Base-by-base conservation (phyloP, 2,113 vertebrate species). In the Mus pahari region DNA sequence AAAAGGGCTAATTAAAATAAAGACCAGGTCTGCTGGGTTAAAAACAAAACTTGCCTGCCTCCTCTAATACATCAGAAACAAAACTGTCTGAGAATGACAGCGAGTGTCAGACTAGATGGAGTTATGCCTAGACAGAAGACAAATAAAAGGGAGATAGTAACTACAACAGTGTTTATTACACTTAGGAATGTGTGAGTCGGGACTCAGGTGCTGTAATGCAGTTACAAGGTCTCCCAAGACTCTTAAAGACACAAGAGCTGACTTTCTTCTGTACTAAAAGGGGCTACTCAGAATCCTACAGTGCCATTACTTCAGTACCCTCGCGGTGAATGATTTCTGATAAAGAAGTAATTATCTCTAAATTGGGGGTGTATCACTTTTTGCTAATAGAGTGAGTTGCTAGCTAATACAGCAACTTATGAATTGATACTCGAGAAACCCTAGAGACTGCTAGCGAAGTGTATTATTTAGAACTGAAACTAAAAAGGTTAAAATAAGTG, bases 31-130 rank as follows among this genome's bases (percentile, higher is more conserved):
- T 83, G 2, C 55, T 87, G 13, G 9, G 64, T 83, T 96, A 19
- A 77, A 94, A 86, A 74, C 28, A 96, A 86, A 91, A 89, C 60
- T 60, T n/a, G 42, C 55, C 93, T 88, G 62, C 33, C 78, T 91
- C 94, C 24, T 45, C 28, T 45, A 24, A 66, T 5, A 6, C 60
- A 93, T 20, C 62, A 84, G 50, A 92, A 33, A 92, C 13, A 75
- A 94, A 73, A 36, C 33, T 64, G 24, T 31, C 71, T 96, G 24
- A 89, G 91, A 92, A 68, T 58, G 70, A 87, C 20, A 87, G 48
- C 1, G 0, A 78, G 70, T 24, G 5, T 92, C 55, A 13, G 20
- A 89, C 73, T 48, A 62, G 11, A 71, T 31, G 84, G 75, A 20
- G 36, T 5, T 17, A 66, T 28, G 58, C 39, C 0, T 14, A 20